These are phyloP conservation scores for Gasterosteus nipponicus DNA, from an alignment of 2,113 vertebrate genomes.

Conservation along the genomic window DNA sequence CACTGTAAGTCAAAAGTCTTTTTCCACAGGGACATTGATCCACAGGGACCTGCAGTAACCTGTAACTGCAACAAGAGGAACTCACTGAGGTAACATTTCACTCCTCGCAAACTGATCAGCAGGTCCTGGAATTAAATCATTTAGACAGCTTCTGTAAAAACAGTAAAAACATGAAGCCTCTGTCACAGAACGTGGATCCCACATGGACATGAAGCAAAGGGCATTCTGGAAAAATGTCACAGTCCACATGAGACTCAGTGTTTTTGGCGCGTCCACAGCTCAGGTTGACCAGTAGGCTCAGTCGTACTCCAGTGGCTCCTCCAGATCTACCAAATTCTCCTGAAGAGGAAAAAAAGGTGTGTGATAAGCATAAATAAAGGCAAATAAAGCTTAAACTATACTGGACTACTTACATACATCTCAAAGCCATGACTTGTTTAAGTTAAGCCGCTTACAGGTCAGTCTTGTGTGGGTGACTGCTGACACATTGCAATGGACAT, in stretches of 20 bases:
- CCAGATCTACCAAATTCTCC: conserved; percentile 69
- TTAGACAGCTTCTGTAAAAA: background rate
- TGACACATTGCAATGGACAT: no score
- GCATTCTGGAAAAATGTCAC: background rate
- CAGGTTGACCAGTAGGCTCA: conserved; percentile 40
- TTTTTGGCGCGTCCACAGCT: background rate
- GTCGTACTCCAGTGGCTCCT: conserved; percentile 69
- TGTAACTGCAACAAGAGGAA: background rate
- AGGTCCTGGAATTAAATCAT: background rate
- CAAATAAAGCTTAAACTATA: background rate
- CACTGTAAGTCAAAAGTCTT: background rate
- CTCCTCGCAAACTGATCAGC: background rate
- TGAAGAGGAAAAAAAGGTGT: conserved; percentile 26
- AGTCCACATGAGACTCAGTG: conserved; percentile 7
- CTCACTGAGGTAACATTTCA: background rate
- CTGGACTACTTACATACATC: background rate
- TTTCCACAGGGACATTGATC: background rate
- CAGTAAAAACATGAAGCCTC: background rate
- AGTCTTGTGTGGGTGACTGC: no score
- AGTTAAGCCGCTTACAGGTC: no score
- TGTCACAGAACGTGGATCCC: background rate
- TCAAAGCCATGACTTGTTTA: background rate
- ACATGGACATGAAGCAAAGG: background rate
- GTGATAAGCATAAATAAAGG: no score
- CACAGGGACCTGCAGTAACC: background rate